Conservation (phyloP, 2,797 vertebrate genomes). For the Falco peregrinus region DNA sequence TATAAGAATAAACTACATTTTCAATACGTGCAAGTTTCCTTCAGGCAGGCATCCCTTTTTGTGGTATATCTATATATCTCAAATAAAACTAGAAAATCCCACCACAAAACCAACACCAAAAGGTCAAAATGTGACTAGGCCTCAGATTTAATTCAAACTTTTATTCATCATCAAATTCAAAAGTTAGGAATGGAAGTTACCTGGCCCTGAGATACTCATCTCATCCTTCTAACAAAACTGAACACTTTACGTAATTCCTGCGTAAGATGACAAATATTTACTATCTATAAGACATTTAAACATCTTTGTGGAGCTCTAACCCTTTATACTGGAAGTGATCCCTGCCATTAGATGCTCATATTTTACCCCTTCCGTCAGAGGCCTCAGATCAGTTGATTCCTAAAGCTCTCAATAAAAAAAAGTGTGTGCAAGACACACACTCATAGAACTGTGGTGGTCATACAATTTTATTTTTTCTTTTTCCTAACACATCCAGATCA, state of each 20-base stretch:
- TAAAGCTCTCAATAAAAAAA: background rate
- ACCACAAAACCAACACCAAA: background rate
- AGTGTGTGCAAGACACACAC: background rate
- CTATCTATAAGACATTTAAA: background rate
- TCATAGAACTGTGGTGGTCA: background rate
- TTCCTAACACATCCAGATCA: background rate
- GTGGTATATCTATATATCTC: background rate
- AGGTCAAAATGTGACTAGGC: background rate
- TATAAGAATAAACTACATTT: background rate
- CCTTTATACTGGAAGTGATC: background rate
- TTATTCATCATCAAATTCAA: background rate
- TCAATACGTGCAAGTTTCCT: background rate
- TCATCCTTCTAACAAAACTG: background rate
- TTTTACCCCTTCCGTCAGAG: background rate
- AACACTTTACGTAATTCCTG: background rate
- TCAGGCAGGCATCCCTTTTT: background rate
- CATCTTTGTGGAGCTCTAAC: background rate
- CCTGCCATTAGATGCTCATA: background rate
- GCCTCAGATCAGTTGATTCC: background rate
- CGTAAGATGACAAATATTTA: background rate
- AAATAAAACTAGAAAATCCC: background rate
- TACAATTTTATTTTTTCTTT: background rate
- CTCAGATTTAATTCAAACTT: background rate
- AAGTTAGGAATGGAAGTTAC: background rate
- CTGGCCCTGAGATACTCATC: background rate